A percentile compares a stretch with the other conserved stretches of the same genome.
Evolutionary conservation across 2,113 vertebrate species (phyloP).

Genomic region (Natator depressus): DNA sequence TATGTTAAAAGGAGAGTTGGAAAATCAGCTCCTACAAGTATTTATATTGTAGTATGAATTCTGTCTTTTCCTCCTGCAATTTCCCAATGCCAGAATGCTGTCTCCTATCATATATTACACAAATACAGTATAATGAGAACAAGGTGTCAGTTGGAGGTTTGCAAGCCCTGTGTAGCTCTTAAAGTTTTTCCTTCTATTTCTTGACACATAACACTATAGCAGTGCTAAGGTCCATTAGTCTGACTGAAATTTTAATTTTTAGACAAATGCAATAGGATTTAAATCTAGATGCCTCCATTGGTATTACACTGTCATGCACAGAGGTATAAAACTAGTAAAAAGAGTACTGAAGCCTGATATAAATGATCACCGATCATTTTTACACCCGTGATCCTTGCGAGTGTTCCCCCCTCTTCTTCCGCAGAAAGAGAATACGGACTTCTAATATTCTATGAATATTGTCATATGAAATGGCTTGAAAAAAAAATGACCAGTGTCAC

Average conservation of each 20-base stretch:
- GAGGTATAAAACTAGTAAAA: neutral
- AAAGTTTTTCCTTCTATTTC: neutral
- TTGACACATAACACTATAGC: neutral
- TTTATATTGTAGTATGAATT: conserved; percentile 42
- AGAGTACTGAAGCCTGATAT: neutral
- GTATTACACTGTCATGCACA: neutral
- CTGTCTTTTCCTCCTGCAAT: neutral
- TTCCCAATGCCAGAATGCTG: conserved; percentile 36
- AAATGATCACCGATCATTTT: neutral
- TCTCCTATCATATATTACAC: conserved; percentile 17
- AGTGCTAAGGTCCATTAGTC: neutral
- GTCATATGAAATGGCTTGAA: neutral
- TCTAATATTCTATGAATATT: neutral
- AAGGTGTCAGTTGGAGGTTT: conserved; percentile 46
- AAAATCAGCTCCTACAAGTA: conserved; percentile 33
- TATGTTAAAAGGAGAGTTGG: conserved; percentile 23
- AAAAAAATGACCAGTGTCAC: neutral
- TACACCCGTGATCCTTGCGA: neutral
- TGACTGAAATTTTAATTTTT: conserved; percentile 30
- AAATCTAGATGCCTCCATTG: neutral
- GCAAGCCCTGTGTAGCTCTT: neutral
- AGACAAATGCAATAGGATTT: conserved; percentile 25
- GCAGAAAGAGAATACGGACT: neutral
- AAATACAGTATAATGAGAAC: conserved; percentile 32
- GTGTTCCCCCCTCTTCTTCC: neutral